Conservation (phyloP, 2,113 vertebrate genomes). For the Empidonax traillii region DNA sequence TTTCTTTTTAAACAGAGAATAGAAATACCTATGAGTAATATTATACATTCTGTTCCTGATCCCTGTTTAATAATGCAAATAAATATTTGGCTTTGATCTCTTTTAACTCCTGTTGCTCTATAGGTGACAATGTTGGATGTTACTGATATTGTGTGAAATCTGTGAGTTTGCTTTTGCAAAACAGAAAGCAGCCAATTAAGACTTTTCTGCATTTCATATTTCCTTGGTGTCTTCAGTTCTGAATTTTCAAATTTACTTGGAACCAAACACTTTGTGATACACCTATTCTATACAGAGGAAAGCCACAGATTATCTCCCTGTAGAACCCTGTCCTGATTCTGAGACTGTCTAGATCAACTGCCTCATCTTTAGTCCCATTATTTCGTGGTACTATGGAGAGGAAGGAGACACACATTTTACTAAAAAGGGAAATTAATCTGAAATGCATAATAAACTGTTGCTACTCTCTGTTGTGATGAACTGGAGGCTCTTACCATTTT, state of each 20-base stretch:
- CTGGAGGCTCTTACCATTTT: not conserved
- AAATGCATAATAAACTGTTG: not conserved
- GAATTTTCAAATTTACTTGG: not conserved
- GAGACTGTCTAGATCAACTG: not conserved
- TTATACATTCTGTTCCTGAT: not conserved
- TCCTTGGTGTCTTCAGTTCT: not conserved
- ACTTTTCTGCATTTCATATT: not conserved
- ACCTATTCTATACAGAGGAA: not conserved
- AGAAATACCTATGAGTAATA: not conserved
- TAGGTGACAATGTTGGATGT: not conserved
- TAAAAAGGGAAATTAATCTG: not conserved
- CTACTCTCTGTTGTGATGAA: not conserved
- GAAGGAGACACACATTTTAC: not conserved
- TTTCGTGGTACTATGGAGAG: not conserved
- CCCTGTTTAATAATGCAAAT: not conserved
- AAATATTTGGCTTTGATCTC: not conserved
- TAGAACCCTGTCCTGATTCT: not conserved
- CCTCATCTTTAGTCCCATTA: not conserved
- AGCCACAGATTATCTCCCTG: not conserved
- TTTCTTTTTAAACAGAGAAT: not conserved
- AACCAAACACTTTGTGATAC: not conserved
- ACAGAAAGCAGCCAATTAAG: not conserved
- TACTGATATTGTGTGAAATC: not conserved
- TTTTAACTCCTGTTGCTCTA: not conserved
- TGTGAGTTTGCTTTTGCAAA: not conserved